Base-by-base conservation (phyloP, 2,797 vertebrate genomes). In the Rhinoraja longicauda region DNA sequence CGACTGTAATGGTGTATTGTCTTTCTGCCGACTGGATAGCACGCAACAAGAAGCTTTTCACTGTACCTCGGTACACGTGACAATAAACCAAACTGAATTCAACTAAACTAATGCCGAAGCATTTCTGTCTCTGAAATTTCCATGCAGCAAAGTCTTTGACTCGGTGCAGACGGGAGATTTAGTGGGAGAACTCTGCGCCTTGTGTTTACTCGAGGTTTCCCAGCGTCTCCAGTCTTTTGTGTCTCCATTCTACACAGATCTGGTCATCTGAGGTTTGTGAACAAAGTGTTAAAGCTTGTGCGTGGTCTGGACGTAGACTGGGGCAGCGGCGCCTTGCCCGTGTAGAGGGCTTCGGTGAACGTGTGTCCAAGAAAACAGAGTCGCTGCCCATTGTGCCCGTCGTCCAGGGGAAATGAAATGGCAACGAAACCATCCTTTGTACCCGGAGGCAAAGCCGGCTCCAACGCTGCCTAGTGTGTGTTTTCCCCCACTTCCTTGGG, bases 251-350 rank as follows among this genome's bases (percentile, higher is more conserved):
- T n/a, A n/a, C n/a, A 19, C 62, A 90, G 6, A 12, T 73, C 36
- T 67, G 45, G 70, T 26, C 53, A 26, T 5, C 67, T 92, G 39
- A 75, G 7, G 24, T 72, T 72, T 73, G 26, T 26, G 17, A 62
- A 24, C n/a, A n/a, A n/a, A n/a, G n/a, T n/a, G 53, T 26, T 45
- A 29, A 39, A 17, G 24, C 36, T 92, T 92, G 36, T 73, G 70
- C 90, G 90, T 92, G 53, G 53, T 53, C 24, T 75, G 73, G 90
- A 92, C 90, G 90, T 92, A 29, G 4, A 45, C 12, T 15, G 67
- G 90, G 39, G 36, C 32, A 24, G 64, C 67, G 29, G 8, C 88
- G 45, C 6, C 24, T 91, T 39, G 13, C 88, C 36, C 67, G n/a
- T 26, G 24, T 90, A 90, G 10, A 13, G 59, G 32, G 32, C 32